phyloP scores from a whole-genome alignment of 2,888 invertebrate genomes.

The Serripes groenlandicus region DNA sequence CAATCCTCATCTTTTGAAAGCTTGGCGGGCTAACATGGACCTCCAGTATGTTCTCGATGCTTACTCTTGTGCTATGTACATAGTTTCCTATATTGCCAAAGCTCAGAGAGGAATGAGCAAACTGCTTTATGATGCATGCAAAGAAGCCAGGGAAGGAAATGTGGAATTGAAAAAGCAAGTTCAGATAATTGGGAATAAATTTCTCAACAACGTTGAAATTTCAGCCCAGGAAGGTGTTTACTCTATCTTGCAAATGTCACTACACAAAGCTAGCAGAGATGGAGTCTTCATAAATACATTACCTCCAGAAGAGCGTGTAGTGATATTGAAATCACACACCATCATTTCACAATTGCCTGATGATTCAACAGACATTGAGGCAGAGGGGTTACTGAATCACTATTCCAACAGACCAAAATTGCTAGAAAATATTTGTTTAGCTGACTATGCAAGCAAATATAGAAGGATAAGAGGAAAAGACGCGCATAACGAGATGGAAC shows the following conservation, averaged over 20 bases:
- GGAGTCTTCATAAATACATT: constrained; percentile 12
- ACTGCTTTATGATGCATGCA: constrained; percentile 45
- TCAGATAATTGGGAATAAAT: constrained; percentile 41
- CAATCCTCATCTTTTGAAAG: constrained; percentile 44
- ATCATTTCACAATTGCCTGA: neutral
- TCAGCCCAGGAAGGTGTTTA: constrained; percentile 40
- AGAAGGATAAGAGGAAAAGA: neutral
- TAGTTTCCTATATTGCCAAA: constrained; percentile 64
- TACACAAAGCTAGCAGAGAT: neutral
- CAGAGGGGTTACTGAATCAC: neutral
- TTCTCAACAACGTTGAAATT: constrained; percentile 41
- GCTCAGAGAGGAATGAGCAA: constrained; percentile 58
- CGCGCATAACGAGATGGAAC: neutral
- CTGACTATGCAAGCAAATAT: constrained; percentile 30
- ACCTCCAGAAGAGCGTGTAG: neutral
- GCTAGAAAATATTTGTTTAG: neutral
- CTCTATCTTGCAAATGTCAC: constrained; percentile 4
- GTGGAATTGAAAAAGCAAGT: constrained; percentile 43
- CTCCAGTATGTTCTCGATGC: constrained; percentile 62
- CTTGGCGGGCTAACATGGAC: constrained; percentile 66
- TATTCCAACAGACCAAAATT: constrained; percentile 3
- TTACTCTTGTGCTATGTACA: constrained; percentile 65
- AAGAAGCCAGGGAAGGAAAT: constrained; percentile 47
- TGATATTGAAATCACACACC: neutral
- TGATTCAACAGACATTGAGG: constrained; percentile 1